Evolutionary conservation across 2,797 vertebrate species (phyloP).

Genomic region (Pipistrellus pipistrellus): DNA sequence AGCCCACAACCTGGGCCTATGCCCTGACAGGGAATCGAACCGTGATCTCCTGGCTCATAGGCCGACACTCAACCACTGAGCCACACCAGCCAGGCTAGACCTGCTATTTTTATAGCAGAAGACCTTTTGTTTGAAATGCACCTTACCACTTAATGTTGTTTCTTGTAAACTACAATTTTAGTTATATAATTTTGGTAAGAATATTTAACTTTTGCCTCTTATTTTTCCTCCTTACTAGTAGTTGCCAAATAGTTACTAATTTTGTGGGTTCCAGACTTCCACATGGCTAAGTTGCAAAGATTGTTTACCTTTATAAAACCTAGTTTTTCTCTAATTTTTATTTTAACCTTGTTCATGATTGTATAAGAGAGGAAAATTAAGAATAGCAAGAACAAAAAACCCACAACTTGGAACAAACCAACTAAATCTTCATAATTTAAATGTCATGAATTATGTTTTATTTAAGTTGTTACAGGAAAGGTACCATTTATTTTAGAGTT

Average conservation of each 20-base stretch:
- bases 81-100: neutral
- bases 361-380: neutral
- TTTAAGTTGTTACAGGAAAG: constrained; percentile 56
- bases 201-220: neutral
- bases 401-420: neutral
- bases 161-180: constrained; percentile 36
- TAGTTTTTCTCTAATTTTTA: constrained; percentile 60
- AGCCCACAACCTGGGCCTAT: no score
- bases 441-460: constrained; percentile 53
- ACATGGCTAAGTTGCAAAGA: constrained; percentile 1
- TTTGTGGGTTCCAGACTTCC: neutral
- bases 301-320: constrained; percentile 35
- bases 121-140: constrained; percentile 44
- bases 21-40: no score
- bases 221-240: constrained; percentile 8
- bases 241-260: constrained; percentile 48
- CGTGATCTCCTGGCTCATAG: no score
- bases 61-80: no score
- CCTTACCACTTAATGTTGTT: neutral
- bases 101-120: constrained; percentile 24
- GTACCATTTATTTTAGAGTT: constrained; percentile 49
- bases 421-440: constrained; percentile 53
- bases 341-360: constrained; percentile 54
- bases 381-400: neutral
- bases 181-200: constrained; percentile 28